These are phyloP conservation scores for Shinisaurus crocodilurus DNA, from an alignment of 2,113 vertebrate species.

Conservation along the genomic window DNA sequence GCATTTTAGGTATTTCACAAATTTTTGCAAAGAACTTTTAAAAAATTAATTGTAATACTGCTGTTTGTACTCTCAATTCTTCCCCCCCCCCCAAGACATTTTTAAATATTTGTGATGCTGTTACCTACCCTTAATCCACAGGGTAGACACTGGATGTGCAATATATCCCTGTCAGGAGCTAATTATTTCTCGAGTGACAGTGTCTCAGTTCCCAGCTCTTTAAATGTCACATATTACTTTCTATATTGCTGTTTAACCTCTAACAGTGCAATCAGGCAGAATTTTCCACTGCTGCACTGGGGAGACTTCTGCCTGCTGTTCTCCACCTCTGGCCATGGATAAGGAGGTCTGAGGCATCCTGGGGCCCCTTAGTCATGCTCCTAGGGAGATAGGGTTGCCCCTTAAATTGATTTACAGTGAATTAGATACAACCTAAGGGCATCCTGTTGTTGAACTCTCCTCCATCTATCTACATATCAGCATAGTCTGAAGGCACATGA, in stretches of 20 bases:
- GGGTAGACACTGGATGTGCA: background rate
- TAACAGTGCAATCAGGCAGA: background rate
- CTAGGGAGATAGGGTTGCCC: too few relatives aligned
- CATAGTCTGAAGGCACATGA: too few relatives aligned
- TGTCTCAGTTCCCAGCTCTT: background rate
- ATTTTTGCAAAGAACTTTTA: background rate
- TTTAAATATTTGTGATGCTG: background rate
- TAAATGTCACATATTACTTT: background rate
- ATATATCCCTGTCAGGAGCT: background rate
- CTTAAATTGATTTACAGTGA: background rate
- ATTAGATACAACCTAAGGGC: background rate
- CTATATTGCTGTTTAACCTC: background rate
- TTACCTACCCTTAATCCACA: background rate
- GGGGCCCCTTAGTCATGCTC: too few relatives aligned
- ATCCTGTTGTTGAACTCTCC: background rate
- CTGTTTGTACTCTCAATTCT: accelerated
- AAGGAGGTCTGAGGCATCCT: too few relatives aligned
- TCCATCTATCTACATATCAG: background rate
- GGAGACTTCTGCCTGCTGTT: too few relatives aligned
- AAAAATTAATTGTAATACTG: background rate
- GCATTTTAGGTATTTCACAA: background rate
- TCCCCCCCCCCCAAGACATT: accelerated
- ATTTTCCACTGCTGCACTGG: too few relatives aligned
- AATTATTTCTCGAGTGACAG: background rate
- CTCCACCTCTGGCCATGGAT: too few relatives aligned